Base-by-base conservation (phyloP, 1,140 invertebrate genomes). In the Radopholus similis region DNA sequence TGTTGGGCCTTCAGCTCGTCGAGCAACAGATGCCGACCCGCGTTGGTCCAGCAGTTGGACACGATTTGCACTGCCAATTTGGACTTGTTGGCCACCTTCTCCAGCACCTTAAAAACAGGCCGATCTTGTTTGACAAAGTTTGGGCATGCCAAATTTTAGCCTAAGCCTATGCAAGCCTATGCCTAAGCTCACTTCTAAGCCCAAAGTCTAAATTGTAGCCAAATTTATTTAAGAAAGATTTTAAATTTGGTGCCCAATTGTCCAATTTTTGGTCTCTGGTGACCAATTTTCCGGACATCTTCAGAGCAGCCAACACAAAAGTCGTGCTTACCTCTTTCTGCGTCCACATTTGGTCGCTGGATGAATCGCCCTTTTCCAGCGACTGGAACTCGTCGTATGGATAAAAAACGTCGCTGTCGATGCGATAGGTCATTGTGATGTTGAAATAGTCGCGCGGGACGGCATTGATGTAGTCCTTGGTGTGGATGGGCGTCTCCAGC, bases 361-460 rank as follows among this genome's bases (percentile, higher is more conserved):
- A 15, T 11, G 44, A 21, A 11, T 18, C 56, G 13, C 44, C 64
- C 2, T n/a, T 9, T n/a, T 21, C 18, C 47, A 35, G 34, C 18
- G 32, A 21, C 21, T 66, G 15, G 30, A 66, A 66, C 32, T 21
- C 30, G 42, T 64, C 58, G 44, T 66, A 66, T n/a, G 64, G 64
- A 2, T 44, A 4, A 30, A 66, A n/a, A n/a, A 66, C 47, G 44
- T 66, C 60, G 30, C 64, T 66, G 44, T 66, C 64, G 30, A 26
- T 60, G 11, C 64, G 28, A 65, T 66, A 64, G 8, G 64, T 66
- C 64, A 66, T 66, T 64, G 64, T 65, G 18, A 66, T 40, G 26
- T 66, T 66, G 11, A 66, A 66, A 51, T 38, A 59, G 6, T 59
- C 21, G 6, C 32, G 57, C 15, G 57, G 5, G 5, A 59, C 15